Evolutionary conservation across 2,113 vertebrate species (phyloP).

Genomic region (Salvelinus sp.): DNA sequence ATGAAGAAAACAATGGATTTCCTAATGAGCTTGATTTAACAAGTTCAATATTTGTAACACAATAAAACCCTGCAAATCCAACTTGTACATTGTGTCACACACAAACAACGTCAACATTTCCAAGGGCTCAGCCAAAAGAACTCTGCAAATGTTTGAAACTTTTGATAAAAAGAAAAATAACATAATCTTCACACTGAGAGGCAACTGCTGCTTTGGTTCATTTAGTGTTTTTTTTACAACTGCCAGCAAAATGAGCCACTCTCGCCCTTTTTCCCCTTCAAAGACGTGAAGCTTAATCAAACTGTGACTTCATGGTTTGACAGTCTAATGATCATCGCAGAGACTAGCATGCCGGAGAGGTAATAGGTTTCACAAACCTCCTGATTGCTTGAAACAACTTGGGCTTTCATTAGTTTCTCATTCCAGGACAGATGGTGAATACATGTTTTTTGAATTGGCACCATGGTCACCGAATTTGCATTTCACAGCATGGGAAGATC

Average conservation of each 20-base stretch:
- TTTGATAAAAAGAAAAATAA: no score
- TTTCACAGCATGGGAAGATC: slow-evolving; percentile 18
- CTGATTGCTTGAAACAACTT: slow-evolving; percentile 38
- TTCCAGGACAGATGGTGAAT: slow-evolving; percentile 19
- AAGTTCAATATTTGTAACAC: no score
- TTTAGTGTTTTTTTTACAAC: background rate
- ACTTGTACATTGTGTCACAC: no score
- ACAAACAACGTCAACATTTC: no score
- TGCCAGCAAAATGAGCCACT: slow-evolving; percentile 7
- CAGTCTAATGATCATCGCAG: slow-evolving; percentile 45
- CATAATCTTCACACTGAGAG: no score
- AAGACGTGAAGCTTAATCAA: slow-evolving; percentile 52
- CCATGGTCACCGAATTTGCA: slow-evolving; percentile 6
- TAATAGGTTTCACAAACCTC: slow-evolving; percentile 49
- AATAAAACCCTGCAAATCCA: no score
- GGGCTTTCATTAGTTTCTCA: slow-evolving; percentile 39
- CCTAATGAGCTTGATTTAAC: no score
- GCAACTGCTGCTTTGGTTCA: no score
- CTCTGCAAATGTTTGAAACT: no score
- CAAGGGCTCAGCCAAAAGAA: no score
- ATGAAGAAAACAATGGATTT: no score
- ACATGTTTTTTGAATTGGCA: slow-evolving; percentile 13
- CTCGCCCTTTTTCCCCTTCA: slow-evolving; percentile 18
- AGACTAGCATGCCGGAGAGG: slow-evolving; percentile 35
- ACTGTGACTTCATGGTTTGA: slow-evolving; percentile 34